Base-by-base conservation (phyloP, 1,140 invertebrate genomes). In the Drosophila repletoides region DNA sequence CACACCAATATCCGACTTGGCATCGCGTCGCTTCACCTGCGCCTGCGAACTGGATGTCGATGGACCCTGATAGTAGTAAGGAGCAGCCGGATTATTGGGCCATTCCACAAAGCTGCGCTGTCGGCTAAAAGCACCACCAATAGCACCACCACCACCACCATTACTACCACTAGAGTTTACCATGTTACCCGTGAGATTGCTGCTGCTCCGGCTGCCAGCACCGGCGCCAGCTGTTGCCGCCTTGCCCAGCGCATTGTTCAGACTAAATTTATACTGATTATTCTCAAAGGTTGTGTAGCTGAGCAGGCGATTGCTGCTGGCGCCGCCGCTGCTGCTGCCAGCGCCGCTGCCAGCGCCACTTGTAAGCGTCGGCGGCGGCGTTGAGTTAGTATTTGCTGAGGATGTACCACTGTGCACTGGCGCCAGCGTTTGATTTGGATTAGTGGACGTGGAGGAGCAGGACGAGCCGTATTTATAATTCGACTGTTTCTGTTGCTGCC, bases 251-350 rank as follows among this genome's bases (percentile, higher is more conserved):
- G 74, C 75, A 75, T 90, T 89, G 59, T 90, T 90, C 71, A 90
- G 38, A 41, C 89, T 90, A 65, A 90, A 90, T 70, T 90, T 90
- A 72, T 90, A 90, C 63, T 90, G 89, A 72, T 90, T 90, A 48
- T 90, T 90, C 73, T 89, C 84, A 51, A 89, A 90, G 53, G 88
- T 88, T 19, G 89, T 90, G 72, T 90, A 90, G 69, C 84, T 89
- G 59, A 90, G 84, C 69, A 88, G 84, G 59, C 89, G 83, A 56
- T 81, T 86, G 63, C 59, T 67, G 45, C 55, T 60, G 61, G 51
- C 58, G 46, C 33, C 26, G 43, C 5, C 45, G 55, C 38, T 36
- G 58, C 31, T 72, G 64, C 29, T 65, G 65, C 38, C 34, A 45
- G 19, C 38, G 43, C 34, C 40, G 31, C 29, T 28, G 52, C 22